phyloP scores from a whole-genome alignment of 2,797 vertebrate species.

The Centropyge bicolor region DNA sequence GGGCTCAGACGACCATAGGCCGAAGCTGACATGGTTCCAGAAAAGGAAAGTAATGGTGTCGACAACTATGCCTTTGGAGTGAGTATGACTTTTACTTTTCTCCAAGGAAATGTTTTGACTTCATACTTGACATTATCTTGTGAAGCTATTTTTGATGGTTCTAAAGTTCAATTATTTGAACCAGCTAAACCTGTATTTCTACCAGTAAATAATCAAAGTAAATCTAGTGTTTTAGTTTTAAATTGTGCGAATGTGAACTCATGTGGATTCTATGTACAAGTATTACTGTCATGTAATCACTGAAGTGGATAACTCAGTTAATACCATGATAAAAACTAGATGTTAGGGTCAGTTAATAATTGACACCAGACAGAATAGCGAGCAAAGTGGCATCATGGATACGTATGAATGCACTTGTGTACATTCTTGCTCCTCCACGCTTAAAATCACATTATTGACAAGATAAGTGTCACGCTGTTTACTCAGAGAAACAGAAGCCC shows the following conservation, averaged over 20 bases:
- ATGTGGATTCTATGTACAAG: not conserved
- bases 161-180: not conserved
- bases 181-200: not conserved
- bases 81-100: constrained; percentile 74
- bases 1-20: constrained; percentile 24
- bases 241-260: not conserved
- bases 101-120: not conserved
- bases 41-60: constrained; percentile 84
- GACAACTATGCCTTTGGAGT: constrained; percentile 88
- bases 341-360: constrained; percentile 24
- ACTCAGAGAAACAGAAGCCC: constrained; percentile 3
- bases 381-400: constrained; percentile 21
- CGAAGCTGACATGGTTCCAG: constrained; percentile 75
- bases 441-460: constrained; percentile 24
- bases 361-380: constrained; percentile 7
- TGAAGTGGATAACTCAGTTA: not conserved
- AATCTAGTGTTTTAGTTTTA: not conserved
- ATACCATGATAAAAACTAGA: not conserved
- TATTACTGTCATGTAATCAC: not conserved
- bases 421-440: constrained; percentile 53
- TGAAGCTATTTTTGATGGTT: not conserved
- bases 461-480: not conserved
- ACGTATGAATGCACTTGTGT: constrained; percentile 38
- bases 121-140: not conserved
- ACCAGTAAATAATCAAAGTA: not conserved